Conservation (phyloP, 2,888 invertebrate species). For the Sycophila texana region DNA sequence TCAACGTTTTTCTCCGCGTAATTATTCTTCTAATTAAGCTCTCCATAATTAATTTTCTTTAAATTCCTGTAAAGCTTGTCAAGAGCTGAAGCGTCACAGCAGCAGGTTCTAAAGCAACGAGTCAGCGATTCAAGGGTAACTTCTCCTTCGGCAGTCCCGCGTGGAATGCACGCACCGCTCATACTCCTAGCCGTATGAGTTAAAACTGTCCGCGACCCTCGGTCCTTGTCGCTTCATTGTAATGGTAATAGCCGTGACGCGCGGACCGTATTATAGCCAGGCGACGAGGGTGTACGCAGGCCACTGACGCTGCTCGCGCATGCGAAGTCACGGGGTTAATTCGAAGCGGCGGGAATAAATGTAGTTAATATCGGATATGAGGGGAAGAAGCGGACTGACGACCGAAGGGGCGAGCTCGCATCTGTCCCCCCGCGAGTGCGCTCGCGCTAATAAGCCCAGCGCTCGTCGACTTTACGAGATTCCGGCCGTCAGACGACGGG, state of each 20-base stretch:
- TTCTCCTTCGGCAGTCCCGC: no score
- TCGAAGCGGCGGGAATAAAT: constrained; percentile 75
- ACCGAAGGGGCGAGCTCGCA: constrained; percentile 11
- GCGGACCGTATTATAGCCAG: constrained; percentile 65
- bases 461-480: constrained; percentile 52
- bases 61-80: no score
- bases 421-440: constrained; percentile 30
- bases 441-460: constrained; percentile 47
- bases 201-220: constrained; percentile 20
- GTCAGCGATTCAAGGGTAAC: no score
- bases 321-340: constrained; percentile 70
- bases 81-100: no score
- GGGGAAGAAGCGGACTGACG: constrained; percentile 59
- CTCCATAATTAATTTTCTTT: no score
- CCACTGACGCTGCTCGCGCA: constrained; percentile 1
- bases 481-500: constrained; percentile 44
- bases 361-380: constrained; percentile 74
- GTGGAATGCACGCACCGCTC: neutral
- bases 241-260: constrained; percentile 64
- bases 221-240: constrained; percentile 58
- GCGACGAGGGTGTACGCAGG: neutral
- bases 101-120: no score
- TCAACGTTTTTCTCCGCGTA: no score
- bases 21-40: no score
- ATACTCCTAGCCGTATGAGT: constrained; percentile 15